A percentile compares a stretch with the other conserved stretches of the same genome.
Evolutionary conservation across 2,797 vertebrate species (phyloP).

Genomic region (Bovichtus variegatus): DNA sequence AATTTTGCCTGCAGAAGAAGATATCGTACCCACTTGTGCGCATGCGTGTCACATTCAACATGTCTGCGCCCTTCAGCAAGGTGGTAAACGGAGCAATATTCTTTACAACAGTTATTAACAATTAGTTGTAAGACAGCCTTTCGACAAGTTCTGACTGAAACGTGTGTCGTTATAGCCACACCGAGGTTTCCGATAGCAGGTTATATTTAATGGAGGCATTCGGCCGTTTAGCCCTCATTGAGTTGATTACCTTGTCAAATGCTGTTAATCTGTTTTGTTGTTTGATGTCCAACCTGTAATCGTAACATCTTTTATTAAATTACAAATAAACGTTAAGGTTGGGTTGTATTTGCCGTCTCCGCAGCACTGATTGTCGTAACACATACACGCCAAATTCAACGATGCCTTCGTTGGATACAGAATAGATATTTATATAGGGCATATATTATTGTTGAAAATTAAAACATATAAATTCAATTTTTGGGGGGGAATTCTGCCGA

Average conservation of each 20-base stretch:
- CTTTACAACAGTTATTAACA: neutral
- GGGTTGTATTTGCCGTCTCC: neutral
- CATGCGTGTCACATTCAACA: conserved; percentile 61
- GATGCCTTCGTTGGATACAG: fast-evolving
- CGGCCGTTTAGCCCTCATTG: neutral
- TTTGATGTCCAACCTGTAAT: neutral
- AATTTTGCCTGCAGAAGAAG: conserved; percentile 5
- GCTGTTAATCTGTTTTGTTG: neutral
- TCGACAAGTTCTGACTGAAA: neutral
- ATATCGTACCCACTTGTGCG: conserved; percentile 1
- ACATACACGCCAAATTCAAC: neutral
- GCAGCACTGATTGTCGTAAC: fast-evolving
- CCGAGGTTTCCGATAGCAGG: neutral
- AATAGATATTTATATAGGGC: fast-evolving
- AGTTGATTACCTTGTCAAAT: conserved; percentile 2
- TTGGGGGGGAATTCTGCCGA: neutral
- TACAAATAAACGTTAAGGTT: no score
- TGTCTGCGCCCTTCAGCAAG: conserved; percentile 71
- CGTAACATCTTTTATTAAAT: neutral
- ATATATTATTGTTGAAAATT: neutral
- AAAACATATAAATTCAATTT: neutral
- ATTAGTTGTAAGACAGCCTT: fast-evolving
- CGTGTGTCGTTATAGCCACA: neutral
- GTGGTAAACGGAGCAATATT: neutral
- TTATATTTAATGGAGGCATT: fast-evolving